Evolutionary conservation across 2,113 vertebrate genomes (phyloP).

Genomic region (Mobula hypostoma): DNA sequence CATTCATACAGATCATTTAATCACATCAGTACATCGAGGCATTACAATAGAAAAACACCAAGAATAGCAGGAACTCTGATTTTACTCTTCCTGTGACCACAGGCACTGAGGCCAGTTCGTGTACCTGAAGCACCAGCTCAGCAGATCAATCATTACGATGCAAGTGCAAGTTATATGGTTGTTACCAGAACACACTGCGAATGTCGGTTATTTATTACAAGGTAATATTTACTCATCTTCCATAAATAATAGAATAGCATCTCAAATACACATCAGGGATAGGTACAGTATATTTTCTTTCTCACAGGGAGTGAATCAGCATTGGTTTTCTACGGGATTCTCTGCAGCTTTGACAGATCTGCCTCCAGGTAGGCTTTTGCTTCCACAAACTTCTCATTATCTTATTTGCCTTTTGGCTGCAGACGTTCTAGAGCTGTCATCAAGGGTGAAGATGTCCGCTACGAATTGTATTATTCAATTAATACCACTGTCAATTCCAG

Average conservation of each 20-base stretch:
- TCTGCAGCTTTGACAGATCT: neutral
- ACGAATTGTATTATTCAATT: neutral
- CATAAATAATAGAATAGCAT: neutral
- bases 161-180: neutral
- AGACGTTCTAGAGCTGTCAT: neutral
- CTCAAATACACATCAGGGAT: neutral
- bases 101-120: neutral
- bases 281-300: neutral
- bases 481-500: neutral
- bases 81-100: neutral
- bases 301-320: neutral
- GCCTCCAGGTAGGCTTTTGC: neutral
- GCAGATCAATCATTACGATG: neutral
- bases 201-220: neutral
- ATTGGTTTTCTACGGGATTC: neutral
- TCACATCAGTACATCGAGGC: too few relatives aligned
- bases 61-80: neutral
- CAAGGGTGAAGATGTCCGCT: neutral
- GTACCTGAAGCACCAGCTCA: too few relatives aligned
- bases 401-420: neutral
- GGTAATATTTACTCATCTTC: neutral
- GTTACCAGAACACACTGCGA: neutral
- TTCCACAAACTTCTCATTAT: neutral
- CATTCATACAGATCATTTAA: too few relatives aligned
- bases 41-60: too few relatives aligned